Evolutionary conservation across 2,888 invertebrate genomes (phyloP).

Genomic region (Philereme vetulata): DNA sequence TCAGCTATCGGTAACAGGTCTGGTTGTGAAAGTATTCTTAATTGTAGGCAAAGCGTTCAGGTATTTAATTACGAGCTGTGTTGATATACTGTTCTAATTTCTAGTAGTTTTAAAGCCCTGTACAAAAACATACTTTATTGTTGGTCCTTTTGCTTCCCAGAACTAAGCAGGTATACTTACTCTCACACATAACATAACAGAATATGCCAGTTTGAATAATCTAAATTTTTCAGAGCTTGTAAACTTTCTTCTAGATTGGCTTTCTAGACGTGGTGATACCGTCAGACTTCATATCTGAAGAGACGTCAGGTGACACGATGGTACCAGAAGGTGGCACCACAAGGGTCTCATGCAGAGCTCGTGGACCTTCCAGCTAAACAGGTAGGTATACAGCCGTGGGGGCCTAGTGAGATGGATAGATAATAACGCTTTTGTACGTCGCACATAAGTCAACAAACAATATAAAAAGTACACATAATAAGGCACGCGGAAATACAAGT

Average conservation of each 20-base stretch:
- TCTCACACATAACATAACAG: no score
- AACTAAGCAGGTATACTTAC: no score
- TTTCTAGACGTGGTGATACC: slow-evolving; percentile 91
- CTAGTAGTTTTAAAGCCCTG: neutral
- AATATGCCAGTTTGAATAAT: no score
- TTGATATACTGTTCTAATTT: slow-evolving; percentile 16
- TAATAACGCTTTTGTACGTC: no score
- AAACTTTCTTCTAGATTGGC: slow-evolving; percentile 86
- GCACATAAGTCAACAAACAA: no score
- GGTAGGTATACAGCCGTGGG: no score
- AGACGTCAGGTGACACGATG: slow-evolving; percentile 91
- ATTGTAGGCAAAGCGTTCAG: slow-evolving; percentile 31
- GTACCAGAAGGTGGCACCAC: slow-evolving; percentile 90
- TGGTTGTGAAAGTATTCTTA: slow-evolving; percentile 31
- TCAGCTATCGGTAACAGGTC: slow-evolving; percentile 27
- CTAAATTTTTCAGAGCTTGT: no score
- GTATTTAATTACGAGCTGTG: slow-evolving; percentile 21
- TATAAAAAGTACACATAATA: no score
- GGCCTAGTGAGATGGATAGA: no score
- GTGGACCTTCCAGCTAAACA: slow-evolving; percentile 71
- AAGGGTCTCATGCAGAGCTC: slow-evolving; percentile 85
- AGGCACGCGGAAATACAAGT: no score
- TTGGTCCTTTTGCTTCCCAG: no score
- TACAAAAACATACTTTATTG: no score
- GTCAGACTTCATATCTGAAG: slow-evolving; percentile 91